These are phyloP conservation scores for Mus musculus DNA, from an alignment of 2,113 vertebrate genomes.

Conservation along the genomic window DNA sequence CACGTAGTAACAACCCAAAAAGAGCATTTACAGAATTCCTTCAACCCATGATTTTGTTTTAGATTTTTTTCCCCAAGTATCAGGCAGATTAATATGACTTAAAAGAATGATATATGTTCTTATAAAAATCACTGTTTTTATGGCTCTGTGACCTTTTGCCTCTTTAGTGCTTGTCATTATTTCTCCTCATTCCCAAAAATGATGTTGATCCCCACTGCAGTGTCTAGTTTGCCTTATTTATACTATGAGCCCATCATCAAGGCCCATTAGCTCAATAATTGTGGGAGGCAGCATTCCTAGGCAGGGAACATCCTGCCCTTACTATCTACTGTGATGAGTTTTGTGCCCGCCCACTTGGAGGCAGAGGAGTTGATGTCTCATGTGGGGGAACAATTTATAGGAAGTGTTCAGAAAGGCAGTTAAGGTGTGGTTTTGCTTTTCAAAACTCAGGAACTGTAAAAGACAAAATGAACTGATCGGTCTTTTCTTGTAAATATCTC, in stretches of 20 bases:
- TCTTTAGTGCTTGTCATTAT: background rate
- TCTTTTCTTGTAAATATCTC: slow-evolving; percentile 2
- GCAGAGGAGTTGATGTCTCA: background rate
- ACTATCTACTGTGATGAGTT: background rate
- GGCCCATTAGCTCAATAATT: background rate
- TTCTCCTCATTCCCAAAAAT: slow-evolving; percentile 14
- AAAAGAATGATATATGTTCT: background rate
- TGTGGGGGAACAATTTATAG: background rate
- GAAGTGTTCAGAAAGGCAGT: background rate
- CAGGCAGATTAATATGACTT: background rate
- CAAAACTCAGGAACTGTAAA: slow-evolving; percentile 2
- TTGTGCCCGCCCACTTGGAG: background rate
- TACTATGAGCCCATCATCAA: background rate
- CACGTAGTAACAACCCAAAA: background rate
- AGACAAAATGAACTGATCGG: slow-evolving; percentile 3
- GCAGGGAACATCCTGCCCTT: background rate
- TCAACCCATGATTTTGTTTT: background rate
- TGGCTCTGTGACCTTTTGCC: background rate
- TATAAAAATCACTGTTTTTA: background rate
- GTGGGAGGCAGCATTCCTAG: background rate
- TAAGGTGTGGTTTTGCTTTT: background rate
- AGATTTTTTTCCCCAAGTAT: background rate
- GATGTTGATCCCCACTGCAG: background rate
- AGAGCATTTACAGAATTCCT: slow-evolving; percentile 22
- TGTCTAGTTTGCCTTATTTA: background rate